Evolutionary conservation across 1,140 invertebrate species (phyloP).

Genomic region (Halesus radiatus): DNA sequence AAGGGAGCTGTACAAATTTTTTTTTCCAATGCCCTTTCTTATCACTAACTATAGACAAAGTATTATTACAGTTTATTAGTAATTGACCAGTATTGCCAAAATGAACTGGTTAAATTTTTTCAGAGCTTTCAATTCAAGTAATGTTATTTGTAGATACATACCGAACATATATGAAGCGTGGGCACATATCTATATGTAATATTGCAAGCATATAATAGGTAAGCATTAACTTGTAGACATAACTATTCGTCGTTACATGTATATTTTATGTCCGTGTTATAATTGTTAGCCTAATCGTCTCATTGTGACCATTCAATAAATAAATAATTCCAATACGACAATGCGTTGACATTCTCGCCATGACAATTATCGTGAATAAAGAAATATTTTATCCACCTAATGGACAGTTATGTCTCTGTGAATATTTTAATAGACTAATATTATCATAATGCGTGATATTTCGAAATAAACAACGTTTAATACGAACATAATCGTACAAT

Average conservation of each 20-base stretch:
- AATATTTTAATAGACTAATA: conserved; percentile 4
- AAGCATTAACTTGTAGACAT: too few relatives aligned
- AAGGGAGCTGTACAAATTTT: too few relatives aligned
- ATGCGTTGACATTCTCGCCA: conserved; percentile 7
- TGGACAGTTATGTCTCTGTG: conserved; percentile 7
- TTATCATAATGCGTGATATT: conserved; percentile 5
- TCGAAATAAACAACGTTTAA: not conserved
- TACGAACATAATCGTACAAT: not conserved
- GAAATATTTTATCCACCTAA: not conserved
- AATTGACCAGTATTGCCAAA: too few relatives aligned
- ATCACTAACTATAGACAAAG: too few relatives aligned
- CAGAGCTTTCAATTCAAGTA: too few relatives aligned
- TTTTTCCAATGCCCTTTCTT: too few relatives aligned
- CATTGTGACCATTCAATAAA: not conserved
- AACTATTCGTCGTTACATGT: not conserved
- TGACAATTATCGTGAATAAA: conserved; percentile 10
- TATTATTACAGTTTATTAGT: too few relatives aligned
- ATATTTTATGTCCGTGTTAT: not conserved
- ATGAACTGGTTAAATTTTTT: too few relatives aligned
- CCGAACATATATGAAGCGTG: too few relatives aligned
- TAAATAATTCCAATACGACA: conserved; percentile 2
- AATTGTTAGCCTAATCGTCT: not conserved
- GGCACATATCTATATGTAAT: too few relatives aligned
- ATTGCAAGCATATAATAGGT: too few relatives aligned
- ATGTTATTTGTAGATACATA: too few relatives aligned